Percentiles rank a stretch among this genome's conserved stretches.
Evolutionary conservation across 2,113 vertebrate species (phyloP).

Genomic region (Pholis gunnellus): DNA sequence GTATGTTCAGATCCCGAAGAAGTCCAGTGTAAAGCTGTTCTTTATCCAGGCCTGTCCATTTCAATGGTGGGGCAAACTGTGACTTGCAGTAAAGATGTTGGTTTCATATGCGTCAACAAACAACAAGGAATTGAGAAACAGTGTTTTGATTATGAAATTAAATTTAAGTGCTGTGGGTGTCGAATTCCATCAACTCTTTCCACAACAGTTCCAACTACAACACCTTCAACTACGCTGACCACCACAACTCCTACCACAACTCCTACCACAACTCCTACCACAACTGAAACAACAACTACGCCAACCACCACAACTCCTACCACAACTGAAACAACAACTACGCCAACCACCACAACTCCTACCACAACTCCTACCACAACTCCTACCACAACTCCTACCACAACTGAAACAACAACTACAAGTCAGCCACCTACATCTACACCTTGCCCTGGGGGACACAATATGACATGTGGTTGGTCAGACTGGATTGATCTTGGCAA

Average conservation of each 20-base stretch:
- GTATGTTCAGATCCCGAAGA: constrained; percentile 26
- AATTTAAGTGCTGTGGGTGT: constrained; percentile 60
- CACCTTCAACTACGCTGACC: background rate
- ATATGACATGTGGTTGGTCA: constrained; percentile 28
- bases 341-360: background rate
- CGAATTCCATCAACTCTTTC: background rate
- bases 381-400: background rate
- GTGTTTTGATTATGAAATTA: constrained; percentile 75
- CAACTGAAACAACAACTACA: background rate
- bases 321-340: background rate
- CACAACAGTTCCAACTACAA: background rate
- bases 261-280: background rate
- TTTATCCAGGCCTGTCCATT: background rate
- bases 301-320: background rate
- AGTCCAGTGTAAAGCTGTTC: constrained; percentile 56
- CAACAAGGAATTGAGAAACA: constrained; percentile 62
- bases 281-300: background rate
- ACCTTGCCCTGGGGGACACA: background rate
- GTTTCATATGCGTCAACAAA: constrained; percentile 69
- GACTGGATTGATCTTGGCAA: constrained; percentile 42
- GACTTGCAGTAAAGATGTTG: constrained; percentile 37
- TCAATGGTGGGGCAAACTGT: constrained; percentile 66
- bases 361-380: background rate
- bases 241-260: background rate
- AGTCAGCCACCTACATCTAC: background rate